Evolutionary conservation across 2,113 vertebrate species (phyloP).

Genomic region (Thamnaconus septentrionalis): DNA sequence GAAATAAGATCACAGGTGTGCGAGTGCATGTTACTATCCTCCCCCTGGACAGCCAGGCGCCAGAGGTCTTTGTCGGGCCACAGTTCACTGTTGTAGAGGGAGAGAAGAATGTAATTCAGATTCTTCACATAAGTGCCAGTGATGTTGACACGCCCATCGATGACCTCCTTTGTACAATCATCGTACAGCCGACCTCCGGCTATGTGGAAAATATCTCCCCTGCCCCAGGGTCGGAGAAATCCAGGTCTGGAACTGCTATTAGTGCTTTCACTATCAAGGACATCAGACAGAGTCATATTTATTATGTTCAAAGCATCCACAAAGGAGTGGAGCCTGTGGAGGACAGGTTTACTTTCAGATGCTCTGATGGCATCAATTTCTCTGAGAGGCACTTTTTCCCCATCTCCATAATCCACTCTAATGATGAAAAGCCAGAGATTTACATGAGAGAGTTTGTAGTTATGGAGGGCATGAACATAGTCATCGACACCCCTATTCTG

Average conservation of each 20-base stretch:
- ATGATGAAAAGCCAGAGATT: slow-evolving; percentile 92
- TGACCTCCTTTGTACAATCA: slow-evolving; percentile 90
- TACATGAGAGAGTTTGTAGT: slow-evolving; percentile 93
- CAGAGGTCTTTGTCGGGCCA: slow-evolving; percentile 82
- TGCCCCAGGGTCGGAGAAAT: slow-evolving; percentile 94
- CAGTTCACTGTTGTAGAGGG: slow-evolving; percentile 85
- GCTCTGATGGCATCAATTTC: slow-evolving; percentile 95
- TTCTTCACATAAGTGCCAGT: slow-evolving; percentile 79
- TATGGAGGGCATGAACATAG: slow-evolving; percentile 96
- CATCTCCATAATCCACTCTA: slow-evolving; percentile 84
- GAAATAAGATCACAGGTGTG: slow-evolving; percentile 83
- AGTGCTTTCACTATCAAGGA: slow-evolving; percentile 94
- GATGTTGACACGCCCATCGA: slow-evolving; percentile 86
- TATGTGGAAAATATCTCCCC: slow-evolving; percentile 95
- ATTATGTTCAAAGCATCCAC: slow-evolving; percentile 95
- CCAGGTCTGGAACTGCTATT: slow-evolving; percentile 87
- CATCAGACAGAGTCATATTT: slow-evolving; percentile 85
- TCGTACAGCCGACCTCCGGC: slow-evolving; percentile 87
- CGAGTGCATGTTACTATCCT: slow-evolving; percentile 90
- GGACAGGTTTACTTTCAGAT: slow-evolving; percentile 90
- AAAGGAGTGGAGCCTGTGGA: slow-evolving; percentile 90
- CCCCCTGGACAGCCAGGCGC: slow-evolving; percentile 89
- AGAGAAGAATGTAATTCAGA: slow-evolving; percentile 80
- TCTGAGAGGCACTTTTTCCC: slow-evolving; percentile 89
- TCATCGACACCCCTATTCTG: slow-evolving; percentile 89